Evolutionary conservation across 2,113 vertebrate genomes (phyloP).

Genomic region (Gallinago paraguaiae): DNA sequence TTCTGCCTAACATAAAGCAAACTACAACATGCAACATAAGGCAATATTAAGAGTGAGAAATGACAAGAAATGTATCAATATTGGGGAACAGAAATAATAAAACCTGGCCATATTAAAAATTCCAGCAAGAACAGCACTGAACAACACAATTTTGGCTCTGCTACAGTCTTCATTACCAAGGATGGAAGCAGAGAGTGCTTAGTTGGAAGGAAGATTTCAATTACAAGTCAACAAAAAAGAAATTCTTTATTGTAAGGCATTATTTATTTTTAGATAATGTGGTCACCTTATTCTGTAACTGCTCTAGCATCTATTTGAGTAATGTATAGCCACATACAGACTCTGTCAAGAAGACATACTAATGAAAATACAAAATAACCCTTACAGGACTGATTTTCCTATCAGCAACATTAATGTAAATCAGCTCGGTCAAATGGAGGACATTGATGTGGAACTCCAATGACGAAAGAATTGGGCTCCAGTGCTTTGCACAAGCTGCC

Average conservation of each 20-base stretch:
- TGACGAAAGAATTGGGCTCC: background rate
- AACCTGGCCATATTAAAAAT: conserved; percentile 44
- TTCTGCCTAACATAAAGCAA: conserved; percentile 43
- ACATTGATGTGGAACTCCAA: background rate
- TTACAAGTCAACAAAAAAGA: background rate
- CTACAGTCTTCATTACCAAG: background rate
- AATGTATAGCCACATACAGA: background rate
- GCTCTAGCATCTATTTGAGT: background rate
- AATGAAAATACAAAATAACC: conserved; percentile 11
- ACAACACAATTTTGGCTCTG: background rate
- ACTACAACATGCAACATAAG: conserved; percentile 3
- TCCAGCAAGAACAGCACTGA: background rate
- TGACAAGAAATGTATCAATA: conserved; percentile 35
- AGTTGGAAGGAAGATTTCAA: background rate
- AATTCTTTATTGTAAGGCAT: background rate
- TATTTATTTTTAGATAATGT: background rate
- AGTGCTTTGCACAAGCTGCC: background rate
- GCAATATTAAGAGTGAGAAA: conserved; percentile 67
- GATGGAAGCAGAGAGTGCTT: background rate
- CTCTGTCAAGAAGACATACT: background rate
- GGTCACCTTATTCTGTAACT: background rate
- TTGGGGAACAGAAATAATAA: conserved; percentile 45
- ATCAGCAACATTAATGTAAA: background rate
- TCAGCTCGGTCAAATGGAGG: background rate
- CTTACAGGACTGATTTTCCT: background rate